Evolutionary conservation across 2,888 invertebrate genomes (phyloP).

Genomic region (Nemapogon koenigi): DNA sequence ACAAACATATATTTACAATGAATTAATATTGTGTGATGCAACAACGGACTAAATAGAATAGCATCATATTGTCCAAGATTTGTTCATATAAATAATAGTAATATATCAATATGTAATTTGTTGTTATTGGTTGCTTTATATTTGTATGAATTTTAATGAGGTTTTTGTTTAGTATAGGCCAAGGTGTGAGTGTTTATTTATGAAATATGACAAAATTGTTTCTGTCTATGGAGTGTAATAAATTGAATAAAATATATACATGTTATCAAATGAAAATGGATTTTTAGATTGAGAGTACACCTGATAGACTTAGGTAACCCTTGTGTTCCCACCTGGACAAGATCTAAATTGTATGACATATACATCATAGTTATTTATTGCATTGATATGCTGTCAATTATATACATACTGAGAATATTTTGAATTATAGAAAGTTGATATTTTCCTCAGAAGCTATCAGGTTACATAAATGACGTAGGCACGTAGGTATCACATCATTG

Average conservation of each 20-base stretch:
- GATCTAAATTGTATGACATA: too few species aligned
- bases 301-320: neutral
- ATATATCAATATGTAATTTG: constrained; percentile 5
- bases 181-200: constrained; percentile 10
- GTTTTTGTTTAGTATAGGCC: constrained; percentile 8
- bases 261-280: neutral
- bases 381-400: too few species aligned
- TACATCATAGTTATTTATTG: too few species aligned
- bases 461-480: too few species aligned
- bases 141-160: constrained; percentile 10
- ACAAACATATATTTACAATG: too few species aligned
- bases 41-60: constrained; percentile 7
- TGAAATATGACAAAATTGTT: constrained; percentile 7
- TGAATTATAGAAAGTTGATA: too few species aligned
- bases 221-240: constrained; percentile 9
- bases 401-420: too few species aligned
- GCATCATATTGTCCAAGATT: constrained; percentile 5
- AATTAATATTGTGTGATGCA: too few species aligned
- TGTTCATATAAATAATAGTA: constrained; percentile 6
- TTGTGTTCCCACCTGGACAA: neutral
- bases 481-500: too few species aligned
- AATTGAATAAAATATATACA: constrained; percentile 8
- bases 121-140: constrained; percentile 10
- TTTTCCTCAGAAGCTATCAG: too few species aligned
- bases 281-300: neutral